Conservation (phyloP, 2,888 invertebrate species). For the Monopis laevigella region DNA sequence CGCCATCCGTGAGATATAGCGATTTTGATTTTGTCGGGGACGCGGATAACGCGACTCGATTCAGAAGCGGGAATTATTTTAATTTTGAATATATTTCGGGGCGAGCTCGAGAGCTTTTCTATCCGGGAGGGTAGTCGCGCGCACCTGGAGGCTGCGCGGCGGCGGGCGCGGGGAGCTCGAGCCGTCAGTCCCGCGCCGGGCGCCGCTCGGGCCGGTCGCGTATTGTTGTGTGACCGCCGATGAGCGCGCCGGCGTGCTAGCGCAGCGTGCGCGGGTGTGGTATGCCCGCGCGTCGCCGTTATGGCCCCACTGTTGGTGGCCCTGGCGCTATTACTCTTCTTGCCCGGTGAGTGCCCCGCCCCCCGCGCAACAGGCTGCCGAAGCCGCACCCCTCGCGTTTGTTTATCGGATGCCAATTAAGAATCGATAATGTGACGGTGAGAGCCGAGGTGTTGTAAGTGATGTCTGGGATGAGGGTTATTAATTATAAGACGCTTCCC, state of each 20-base stretch:
- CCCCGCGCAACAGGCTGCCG: slow-evolving; percentile 15
- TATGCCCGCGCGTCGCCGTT: slow-evolving; percentile 62
- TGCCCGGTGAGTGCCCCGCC: slow-evolving; percentile 51
- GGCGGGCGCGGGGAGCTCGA: not conserved
- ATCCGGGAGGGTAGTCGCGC: not conserved
- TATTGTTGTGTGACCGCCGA: slow-evolving; percentile 29
- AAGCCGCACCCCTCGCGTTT: slow-evolving; percentile 30
- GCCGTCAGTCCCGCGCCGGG: slow-evolving; percentile 8
- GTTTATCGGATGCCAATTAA: slow-evolving; percentile 26
- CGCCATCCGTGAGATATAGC: slow-evolving; percentile 9
- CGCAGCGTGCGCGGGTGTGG: slow-evolving; percentile 64
- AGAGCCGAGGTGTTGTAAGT: not conserved
- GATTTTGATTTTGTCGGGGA: slow-evolving; percentile 19
- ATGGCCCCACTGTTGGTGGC: slow-evolving; percentile 57
- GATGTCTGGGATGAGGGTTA: not conserved
- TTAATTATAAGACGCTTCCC: too few species aligned
- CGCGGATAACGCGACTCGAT: slow-evolving; percentile 17
- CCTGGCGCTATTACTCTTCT: slow-evolving; percentile 55
- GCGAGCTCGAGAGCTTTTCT: not conserved
- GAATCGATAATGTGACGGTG: slow-evolving; percentile 23
- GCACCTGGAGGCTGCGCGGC: not conserved
- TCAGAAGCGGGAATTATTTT: slow-evolving; percentile 9
- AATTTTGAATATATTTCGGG: not conserved
- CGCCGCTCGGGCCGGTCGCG: slow-evolving; percentile 30
- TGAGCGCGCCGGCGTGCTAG: slow-evolving; percentile 58